phyloP scores from a whole-genome alignment of 2,113 vertebrate species.

The Hemichromis elongatus region DNA sequence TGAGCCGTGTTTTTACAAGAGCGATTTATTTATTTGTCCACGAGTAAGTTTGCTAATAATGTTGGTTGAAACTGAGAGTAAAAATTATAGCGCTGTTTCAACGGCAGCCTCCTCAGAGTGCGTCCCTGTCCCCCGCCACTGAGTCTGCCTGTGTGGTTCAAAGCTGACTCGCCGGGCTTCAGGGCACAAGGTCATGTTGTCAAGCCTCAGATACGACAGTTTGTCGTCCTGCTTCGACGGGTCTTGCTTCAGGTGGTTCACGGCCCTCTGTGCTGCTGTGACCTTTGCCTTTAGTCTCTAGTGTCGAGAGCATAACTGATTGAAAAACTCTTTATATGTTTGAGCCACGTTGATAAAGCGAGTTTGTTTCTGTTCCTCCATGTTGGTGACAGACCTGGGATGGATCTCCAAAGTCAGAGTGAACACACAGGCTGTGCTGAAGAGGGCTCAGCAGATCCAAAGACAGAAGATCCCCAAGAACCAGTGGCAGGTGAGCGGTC shows the following conservation, averaged over 20 bases:
- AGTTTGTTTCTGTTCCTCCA: not conserved
- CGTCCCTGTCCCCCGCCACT: no score
- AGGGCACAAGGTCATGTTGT: no score
- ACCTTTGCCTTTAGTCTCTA: not conserved
- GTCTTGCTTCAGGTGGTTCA: no score
- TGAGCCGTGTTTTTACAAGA: no score
- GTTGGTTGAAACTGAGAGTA: no score
- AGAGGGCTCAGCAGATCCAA: constrained; percentile 83
- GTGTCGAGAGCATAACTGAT: rapidly evolving
- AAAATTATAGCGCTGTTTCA: no score
- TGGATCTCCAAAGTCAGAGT: constrained; percentile 83
- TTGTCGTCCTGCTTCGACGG: not conserved
- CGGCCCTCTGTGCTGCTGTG: not conserved
- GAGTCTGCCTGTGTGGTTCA: no score
- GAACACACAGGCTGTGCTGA: constrained; percentile 86
- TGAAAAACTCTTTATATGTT: rapidly evolving
- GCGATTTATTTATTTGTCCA: no score
- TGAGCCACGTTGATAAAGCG: not conserved
- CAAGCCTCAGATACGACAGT: not conserved
- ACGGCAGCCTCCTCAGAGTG: no score
- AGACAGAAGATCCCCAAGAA: constrained; percentile 78
- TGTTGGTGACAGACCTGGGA: constrained; percentile 76
- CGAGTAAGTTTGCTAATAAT: no score
- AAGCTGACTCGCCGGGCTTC: no score
- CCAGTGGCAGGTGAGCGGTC: constrained; percentile 84